phyloP scores from a whole-genome alignment of 2,888 invertebrate genomes.

The Apamea sordens region DNA sequence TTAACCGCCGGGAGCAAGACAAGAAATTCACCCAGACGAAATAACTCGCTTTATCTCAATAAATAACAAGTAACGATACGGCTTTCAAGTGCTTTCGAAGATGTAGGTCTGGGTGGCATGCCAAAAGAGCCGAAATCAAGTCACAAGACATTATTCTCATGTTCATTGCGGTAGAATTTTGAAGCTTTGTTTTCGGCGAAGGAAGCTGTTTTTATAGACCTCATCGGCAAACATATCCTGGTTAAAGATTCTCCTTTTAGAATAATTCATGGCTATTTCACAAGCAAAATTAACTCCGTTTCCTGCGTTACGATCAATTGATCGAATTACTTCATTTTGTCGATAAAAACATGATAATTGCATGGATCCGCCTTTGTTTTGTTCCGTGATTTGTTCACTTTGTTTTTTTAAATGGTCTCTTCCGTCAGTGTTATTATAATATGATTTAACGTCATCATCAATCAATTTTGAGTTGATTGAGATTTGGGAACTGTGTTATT shows the following conservation, averaged over 20 bases:
- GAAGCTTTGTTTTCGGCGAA: background rate
- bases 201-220: constrained; percentile 10
- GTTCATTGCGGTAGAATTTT: background rate
- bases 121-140: constrained; percentile 26
- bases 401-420: constrained; percentile 34
- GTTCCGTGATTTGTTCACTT: constrained; percentile 62
- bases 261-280: constrained; percentile 54
- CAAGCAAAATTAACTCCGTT: constrained; percentile 59
- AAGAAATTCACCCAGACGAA: constrained; percentile 17
- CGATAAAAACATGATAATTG: constrained; percentile 68
- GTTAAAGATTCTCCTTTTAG: constrained; percentile 25
- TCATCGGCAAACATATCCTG: constrained; percentile 15
- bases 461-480: constrained; percentile 36
- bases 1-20: constrained; percentile 12
- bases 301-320: constrained; percentile 65
- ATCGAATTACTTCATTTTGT: constrained; percentile 66
- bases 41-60: constrained; percentile 45
- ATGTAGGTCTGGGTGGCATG: constrained; percentile 35
- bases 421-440: constrained; percentile 45
- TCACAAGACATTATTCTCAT: background rate
- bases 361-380: constrained; percentile 58
- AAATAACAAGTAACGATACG: constrained; percentile 49
- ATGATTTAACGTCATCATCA: constrained; percentile 7
- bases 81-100: constrained; percentile 27
- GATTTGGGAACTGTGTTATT: constrained; percentile 14